Percentiles rank a stretch among this genome's conserved stretches.
Evolutionary conservation across 2,797 vertebrate genomes (phyloP).

Genomic region (Nyctalus aviator): DNA sequence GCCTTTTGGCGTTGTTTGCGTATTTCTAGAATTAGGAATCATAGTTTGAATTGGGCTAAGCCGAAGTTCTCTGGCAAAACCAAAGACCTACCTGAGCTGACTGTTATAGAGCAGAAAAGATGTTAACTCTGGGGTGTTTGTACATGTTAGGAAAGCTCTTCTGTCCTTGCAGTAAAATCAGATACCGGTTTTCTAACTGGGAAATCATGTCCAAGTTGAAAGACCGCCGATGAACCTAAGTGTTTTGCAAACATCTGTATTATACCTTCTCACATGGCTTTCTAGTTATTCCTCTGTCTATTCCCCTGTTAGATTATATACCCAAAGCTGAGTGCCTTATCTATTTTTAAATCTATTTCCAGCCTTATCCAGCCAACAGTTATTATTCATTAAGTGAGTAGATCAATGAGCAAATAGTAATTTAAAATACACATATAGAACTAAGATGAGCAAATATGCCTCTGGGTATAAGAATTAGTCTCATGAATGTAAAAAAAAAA

Average conservation of each 20-base stretch:
- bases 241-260: background rate
- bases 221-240: background rate
- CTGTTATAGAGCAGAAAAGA: background rate
- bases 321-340: background rate
- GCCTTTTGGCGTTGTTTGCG: background rate
- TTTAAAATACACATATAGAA: background rate
- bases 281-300: background rate
- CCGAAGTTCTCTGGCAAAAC: constrained; percentile 10
- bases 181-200: background rate
- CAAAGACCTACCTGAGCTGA: background rate
- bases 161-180: background rate
- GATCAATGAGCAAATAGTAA: background rate
- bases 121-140: background rate
- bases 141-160: background rate
- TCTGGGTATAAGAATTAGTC: background rate
- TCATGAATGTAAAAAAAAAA: background rate
- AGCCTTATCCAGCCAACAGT: background rate
- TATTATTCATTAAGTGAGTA: background rate
- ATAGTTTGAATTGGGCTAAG: background rate
- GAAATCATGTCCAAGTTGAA: background rate
- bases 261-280: background rate
- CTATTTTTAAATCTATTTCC: background rate
- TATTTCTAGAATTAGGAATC: constrained; percentile 26
- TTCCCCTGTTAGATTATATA: background rate
- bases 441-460: background rate